Conservation (phyloP, 1,140 invertebrate species). For the Drosophila burlai region DNA sequence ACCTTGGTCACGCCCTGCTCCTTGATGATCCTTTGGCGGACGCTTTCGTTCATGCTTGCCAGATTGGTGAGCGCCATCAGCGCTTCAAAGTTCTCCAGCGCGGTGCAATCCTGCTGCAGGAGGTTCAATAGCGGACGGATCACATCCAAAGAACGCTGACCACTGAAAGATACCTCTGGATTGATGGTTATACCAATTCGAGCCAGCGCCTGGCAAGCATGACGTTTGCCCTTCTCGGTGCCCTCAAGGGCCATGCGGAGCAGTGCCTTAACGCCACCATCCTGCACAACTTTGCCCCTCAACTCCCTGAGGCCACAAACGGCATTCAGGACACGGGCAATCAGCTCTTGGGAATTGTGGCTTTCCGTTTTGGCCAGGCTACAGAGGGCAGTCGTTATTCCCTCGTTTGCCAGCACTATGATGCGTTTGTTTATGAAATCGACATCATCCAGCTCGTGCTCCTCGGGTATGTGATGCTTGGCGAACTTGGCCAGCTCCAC, state of each 20-base stretch:
- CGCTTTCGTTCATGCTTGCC: conserved; percentile 92
- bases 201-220: conserved; percentile 97
- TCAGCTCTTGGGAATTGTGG: conserved; percentile 95
- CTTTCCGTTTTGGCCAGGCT: conserved; percentile 97
- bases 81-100: conserved; percentile 98
- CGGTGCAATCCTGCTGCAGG: conserved; percentile 94
- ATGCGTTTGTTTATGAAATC: conserved; percentile 96
- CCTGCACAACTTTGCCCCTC: conserved; percentile 96
- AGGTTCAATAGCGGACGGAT: conserved; percentile 95
- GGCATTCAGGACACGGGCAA: conserved; percentile 95
- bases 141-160: conserved; percentile 95
- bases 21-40: conserved; percentile 93
- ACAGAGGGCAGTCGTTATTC: conserved; percentile 95
- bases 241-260: conserved; percentile 92
- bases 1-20: conserved; percentile 95
- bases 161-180: conserved; percentile 98
- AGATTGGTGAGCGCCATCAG: conserved; percentile 98
- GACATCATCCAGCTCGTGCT: conserved; percentile 96
- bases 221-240: conserved; percentile 95
- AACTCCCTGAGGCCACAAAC: conserved; percentile 93
- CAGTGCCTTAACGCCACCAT: conserved; percentile 95
- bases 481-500: conserved; percentile 99
- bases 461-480: conserved; percentile 99
- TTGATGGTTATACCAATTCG: conserved; percentile 98
- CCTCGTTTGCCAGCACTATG: conserved; percentile 91